Evolutionary conservation across 2,888 invertebrate species (phyloP).

Genomic region (Orthosia gothica): DNA sequence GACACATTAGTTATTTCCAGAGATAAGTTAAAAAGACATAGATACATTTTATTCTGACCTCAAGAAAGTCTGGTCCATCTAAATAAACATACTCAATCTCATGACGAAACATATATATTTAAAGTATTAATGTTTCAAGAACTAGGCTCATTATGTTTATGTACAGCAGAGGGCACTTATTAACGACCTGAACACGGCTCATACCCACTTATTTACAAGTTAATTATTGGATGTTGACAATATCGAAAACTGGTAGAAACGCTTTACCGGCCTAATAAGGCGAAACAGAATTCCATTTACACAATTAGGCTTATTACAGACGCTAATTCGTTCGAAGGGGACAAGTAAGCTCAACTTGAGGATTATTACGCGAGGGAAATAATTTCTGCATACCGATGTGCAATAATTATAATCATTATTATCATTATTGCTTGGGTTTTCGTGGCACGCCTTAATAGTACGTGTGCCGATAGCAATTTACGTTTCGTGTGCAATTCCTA

Average conservation of each 20-base stretch:
- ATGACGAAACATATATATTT: conserved; percentile 54
- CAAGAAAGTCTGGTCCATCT: conserved; percentile 16
- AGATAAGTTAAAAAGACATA: neutral
- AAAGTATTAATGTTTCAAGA: conserved; percentile 59
- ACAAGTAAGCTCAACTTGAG: conserved; percentile 85
- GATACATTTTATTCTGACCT: neutral
- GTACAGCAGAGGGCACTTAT: conserved; percentile 58
- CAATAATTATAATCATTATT: conserved; percentile 82
- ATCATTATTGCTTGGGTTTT: conserved; percentile 76
- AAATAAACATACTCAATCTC: conserved; percentile 50
- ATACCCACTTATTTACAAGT: conserved; percentile 69
- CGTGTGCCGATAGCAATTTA: conserved; percentile 71
- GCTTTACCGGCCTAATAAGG: conserved; percentile 73
- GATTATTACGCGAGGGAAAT: conserved; percentile 76
- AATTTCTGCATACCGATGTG: conserved; percentile 83
- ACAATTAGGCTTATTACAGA: conserved; percentile 85
- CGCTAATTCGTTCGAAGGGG: conserved; percentile 82
- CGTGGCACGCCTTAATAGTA: conserved; percentile 72
- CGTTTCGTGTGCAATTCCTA: conserved; percentile 75
- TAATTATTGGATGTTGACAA: conserved; percentile 72
- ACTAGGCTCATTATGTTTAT: conserved; percentile 60
- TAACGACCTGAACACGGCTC: conserved; percentile 53
- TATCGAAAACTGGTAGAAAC: conserved; percentile 72
- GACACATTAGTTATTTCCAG: neutral
- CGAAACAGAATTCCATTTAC: conserved; percentile 80